Conservation (phyloP, 2,888 invertebrate genomes). For the Sminthurinus aureus region DNA sequence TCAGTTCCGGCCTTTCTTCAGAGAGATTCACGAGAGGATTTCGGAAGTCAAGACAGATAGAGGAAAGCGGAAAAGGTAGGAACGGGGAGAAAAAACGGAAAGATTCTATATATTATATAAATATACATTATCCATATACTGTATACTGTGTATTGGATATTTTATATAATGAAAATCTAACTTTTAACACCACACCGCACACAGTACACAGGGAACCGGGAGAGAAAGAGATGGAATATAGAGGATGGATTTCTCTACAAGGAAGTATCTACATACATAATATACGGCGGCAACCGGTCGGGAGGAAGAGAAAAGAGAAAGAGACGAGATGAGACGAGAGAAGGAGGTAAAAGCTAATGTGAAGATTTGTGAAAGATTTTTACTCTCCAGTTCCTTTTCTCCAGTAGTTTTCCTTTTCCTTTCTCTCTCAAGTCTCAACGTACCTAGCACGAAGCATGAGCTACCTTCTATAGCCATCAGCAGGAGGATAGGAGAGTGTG, state of each 20-base stretch:
- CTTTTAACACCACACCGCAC: no score
- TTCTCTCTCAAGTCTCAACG: no score
- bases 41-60: conserved; percentile 20
- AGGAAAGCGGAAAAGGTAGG: conserved; percentile 18
- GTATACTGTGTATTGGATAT: no score
- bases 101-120: background rate
- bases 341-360: conserved; percentile 20
- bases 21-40: background rate
- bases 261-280: no score
- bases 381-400: background rate
- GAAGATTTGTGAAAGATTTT: conserved; percentile 14
- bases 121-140: background rate
- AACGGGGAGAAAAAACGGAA: conserved; percentile 11
- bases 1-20: conserved; percentile 28
- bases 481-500: no score
- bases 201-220: background rate
- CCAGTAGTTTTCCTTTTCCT: background rate
- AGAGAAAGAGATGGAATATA: background rate
- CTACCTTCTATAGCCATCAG: no score
- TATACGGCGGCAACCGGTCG: no score
- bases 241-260: background rate
- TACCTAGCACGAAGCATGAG: no score
- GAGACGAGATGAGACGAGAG: background rate
- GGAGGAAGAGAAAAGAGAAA: no score
- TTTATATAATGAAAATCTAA: no score